Conservation (phyloP, 2,797 vertebrate genomes). For the Hafferia zeledoni region DNA sequence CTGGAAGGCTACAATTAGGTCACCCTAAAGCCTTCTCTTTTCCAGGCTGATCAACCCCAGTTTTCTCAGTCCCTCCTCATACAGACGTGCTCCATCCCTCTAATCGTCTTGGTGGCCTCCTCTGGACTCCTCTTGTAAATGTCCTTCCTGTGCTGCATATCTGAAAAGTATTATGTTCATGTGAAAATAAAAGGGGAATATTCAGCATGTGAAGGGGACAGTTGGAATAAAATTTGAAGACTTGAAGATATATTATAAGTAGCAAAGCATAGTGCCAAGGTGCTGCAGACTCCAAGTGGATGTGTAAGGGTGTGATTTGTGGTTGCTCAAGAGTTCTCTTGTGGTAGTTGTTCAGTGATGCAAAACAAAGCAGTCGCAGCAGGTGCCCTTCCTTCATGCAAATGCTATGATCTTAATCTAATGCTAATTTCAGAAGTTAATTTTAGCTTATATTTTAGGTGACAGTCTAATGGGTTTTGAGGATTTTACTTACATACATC, state of each 20-base stretch:
- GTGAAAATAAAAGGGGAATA: not conserved
- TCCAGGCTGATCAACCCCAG: not conserved
- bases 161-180: not conserved
- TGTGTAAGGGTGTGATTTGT: not conserved
- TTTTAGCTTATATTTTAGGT: slow-evolving; percentile 25
- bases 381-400: not conserved
- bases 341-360: not conserved
- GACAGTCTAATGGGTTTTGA: slow-evolving; percentile 49
- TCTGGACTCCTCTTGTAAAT: not conserved
- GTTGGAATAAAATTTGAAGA: not conserved
- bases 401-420: not conserved
- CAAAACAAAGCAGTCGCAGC: not conserved
- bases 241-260: not conserved
- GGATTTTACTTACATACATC: not conserved
- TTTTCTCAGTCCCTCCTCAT: not conserved
- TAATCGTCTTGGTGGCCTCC: not conserved
- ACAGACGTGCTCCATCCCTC: not conserved
- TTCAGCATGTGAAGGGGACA: not conserved
- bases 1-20: rapidly evolving
- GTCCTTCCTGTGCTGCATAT: not conserved
- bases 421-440: not conserved
- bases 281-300: not conserved
- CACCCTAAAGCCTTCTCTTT: not conserved
- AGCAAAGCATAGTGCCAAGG: not conserved
- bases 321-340: not conserved